A percentile compares a stretch with the other conserved stretches of the same genome.
phyloP scores from a whole-genome alignment of 2,113 vertebrate species.

The Cebus imitator region DNA sequence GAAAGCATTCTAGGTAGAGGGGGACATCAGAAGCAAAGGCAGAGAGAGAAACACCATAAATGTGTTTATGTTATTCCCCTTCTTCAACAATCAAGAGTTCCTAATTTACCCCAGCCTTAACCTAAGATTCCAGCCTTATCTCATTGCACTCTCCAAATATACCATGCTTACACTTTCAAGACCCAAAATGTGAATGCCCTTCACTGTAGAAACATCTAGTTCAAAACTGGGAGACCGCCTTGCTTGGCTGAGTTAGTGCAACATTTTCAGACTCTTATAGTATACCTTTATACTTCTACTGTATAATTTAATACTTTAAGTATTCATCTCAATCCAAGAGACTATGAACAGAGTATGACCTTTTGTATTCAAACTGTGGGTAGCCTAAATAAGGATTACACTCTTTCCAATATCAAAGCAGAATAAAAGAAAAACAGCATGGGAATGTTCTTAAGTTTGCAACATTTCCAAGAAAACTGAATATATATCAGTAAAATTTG shows the following conservation, averaged over 20 bases:
- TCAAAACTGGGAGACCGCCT: constrained; percentile 21
- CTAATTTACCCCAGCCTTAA: constrained; percentile 22
- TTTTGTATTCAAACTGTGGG: constrained; percentile 14
- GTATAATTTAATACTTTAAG: neutral
- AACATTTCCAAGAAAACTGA: constrained; percentile 44
- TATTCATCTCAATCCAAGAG: constrained; percentile 31
- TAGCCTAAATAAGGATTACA: constrained; percentile 48
- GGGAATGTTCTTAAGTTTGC: constrained; percentile 41
- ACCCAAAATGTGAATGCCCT: neutral
- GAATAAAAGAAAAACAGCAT: constrained; percentile 22
- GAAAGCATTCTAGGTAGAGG: neutral
- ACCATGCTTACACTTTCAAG: neutral
- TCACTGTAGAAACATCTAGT: constrained; percentile 45
- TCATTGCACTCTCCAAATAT: constrained; percentile 38
- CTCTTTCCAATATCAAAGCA: constrained; percentile 22
- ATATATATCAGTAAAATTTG: constrained; percentile 38
- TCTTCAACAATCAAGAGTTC: constrained; percentile 3
- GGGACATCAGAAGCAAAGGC: neutral
- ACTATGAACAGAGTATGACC: constrained; percentile 3
- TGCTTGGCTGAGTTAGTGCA: neutral
- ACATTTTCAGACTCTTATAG: neutral
- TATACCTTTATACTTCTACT: neutral
- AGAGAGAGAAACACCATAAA: neutral
- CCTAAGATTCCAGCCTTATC: constrained; percentile 37
- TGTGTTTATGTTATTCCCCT: neutral